These are phyloP conservation scores for Xestia rhomboidea DNA, from an alignment of 2,888 invertebrate genomes.

Conservation along the genomic window DNA sequence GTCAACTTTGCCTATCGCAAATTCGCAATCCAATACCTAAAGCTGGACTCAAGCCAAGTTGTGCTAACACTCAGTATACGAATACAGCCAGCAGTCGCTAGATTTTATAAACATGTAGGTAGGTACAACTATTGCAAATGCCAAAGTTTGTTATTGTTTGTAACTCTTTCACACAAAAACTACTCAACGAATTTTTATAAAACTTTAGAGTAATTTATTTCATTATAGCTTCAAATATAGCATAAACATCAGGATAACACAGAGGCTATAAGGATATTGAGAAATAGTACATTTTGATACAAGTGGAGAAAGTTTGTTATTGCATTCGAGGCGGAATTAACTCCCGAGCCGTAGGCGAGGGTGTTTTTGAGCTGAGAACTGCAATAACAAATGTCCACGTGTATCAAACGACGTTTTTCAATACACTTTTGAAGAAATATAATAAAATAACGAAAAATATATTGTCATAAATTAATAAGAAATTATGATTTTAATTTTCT, in stretches of 20 bases:
- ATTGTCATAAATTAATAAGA: no score
- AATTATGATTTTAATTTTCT: no score
- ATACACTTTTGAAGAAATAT: no score
- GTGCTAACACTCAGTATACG: background rate
- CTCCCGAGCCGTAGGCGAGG: no score
- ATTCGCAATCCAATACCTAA: conserved; percentile 15
- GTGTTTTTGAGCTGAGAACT: no score
- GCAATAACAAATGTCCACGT: no score
- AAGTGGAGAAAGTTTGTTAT: no score
- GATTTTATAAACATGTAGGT: conserved; percentile 13
- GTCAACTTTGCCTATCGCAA: conserved; percentile 4
- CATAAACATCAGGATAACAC: background rate
- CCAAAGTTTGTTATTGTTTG: background rate
- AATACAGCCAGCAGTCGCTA: conserved; percentile 1
- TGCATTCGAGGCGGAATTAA: no score
- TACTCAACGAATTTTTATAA: background rate
- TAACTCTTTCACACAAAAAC: background rate
- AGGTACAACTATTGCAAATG: background rate
- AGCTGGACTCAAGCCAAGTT: conserved; percentile 36
- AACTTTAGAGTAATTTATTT: background rate
- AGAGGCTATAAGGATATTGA: background rate
- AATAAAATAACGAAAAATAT: no score
- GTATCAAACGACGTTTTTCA: no score
- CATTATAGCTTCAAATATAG: background rate
- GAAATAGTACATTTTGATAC: no score